A percentile compares a stretch with the other conserved stretches of the same genome.
Evolutionary conservation across 1,140 invertebrate species (phyloP).

Genomic region (Drosophila subobscura): DNA sequence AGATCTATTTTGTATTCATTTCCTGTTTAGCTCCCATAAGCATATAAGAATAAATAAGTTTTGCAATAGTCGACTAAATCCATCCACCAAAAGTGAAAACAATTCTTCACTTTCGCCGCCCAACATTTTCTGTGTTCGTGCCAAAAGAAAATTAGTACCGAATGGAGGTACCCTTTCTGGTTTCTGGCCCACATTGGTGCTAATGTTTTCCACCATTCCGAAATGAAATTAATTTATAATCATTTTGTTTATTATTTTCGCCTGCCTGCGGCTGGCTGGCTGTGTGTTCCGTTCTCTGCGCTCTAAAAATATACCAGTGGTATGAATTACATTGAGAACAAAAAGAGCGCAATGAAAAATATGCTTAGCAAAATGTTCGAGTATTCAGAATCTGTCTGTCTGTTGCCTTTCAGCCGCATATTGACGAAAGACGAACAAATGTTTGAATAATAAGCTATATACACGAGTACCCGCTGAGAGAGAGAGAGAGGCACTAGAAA

Average conservation of each 20-base stretch:
- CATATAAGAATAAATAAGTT: slow-evolving; percentile 54
- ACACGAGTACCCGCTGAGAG: slow-evolving; percentile 18
- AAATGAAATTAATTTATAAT: slow-evolving; percentile 74
- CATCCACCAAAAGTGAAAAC: slow-evolving; percentile 51
- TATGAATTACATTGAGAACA: slow-evolving; percentile 77
- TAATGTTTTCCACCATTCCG: slow-evolving; percentile 39
- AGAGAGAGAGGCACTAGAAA: slow-evolving; percentile 7
- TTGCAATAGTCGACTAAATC: slow-evolving; percentile 14
- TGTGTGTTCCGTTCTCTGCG: slow-evolving; percentile 40
- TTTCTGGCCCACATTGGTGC: slow-evolving; percentile 59
- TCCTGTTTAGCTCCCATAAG: slow-evolving; percentile 51
- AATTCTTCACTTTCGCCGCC: slow-evolving; percentile 66
- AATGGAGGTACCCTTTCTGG: slow-evolving; percentile 9
- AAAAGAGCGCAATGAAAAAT: slow-evolving; percentile 56
- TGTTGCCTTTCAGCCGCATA: slow-evolving; percentile 63
- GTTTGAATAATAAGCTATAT: slow-evolving; percentile 69
- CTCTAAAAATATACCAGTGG: slow-evolving; percentile 73
- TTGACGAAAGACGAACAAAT: slow-evolving; percentile 73
- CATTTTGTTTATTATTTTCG: slow-evolving; percentile 75
- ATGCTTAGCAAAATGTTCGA: slow-evolving; percentile 45
- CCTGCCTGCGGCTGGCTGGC: slow-evolving; percentile 12
- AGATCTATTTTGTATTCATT: slow-evolving; percentile 18
- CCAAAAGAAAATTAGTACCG: slow-evolving; percentile 36
- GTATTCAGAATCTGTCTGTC: too few relatives aligned
- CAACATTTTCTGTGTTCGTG: slow-evolving; percentile 29